A percentile compares a stretch with the other conserved stretches of the same genome.
phyloP scores from a whole-genome alignment of 1,140 invertebrate genomes.

The Berghia stephanieae region DNA sequence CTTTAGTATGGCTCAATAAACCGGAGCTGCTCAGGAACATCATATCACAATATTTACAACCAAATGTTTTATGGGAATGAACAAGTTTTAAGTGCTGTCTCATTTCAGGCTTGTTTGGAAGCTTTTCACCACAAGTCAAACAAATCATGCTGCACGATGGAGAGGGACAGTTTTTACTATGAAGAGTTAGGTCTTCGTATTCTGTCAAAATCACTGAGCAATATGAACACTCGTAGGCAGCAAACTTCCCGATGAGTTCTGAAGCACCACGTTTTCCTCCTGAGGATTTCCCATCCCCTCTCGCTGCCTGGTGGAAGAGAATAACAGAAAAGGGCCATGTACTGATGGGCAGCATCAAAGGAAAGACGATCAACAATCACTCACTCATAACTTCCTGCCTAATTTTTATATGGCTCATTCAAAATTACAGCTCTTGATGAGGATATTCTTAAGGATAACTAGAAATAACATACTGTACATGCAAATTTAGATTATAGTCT shows the following conservation, averaged over 20 bases:
- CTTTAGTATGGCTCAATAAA: constrained; percentile 24
- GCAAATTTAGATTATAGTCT: too few species aligned
- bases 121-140: constrained; percentile 30
- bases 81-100: constrained; percentile 23
- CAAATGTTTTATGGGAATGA: constrained; percentile 26
- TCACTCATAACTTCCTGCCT: too few species aligned
- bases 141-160: constrained; percentile 31
- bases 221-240: constrained; percentile 26
- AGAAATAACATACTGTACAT: too few species aligned
- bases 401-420: too few species aligned
- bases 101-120: constrained; percentile 31
- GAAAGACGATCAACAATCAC: too few species aligned
- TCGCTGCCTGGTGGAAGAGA: constrained; percentile 24
- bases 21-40: constrained; percentile 30
- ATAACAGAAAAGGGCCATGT: constrained; percentile 8
- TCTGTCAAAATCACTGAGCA: constrained; percentile 30
- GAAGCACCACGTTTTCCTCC: constrained; percentile 15
- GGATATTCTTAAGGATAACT: too few species aligned
- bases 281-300: neutral
- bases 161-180: constrained; percentile 25
- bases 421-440: too few species aligned
- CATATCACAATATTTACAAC: constrained; percentile 30
- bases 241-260: constrained; percentile 28
- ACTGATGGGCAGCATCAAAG: too few species aligned
- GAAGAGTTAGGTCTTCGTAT: constrained; percentile 15